A percentile compares a stretch with the other conserved stretches of the same genome.
Conservation (phyloP, 2,113 vertebrate species). For the Fregata magnificens region DNA sequence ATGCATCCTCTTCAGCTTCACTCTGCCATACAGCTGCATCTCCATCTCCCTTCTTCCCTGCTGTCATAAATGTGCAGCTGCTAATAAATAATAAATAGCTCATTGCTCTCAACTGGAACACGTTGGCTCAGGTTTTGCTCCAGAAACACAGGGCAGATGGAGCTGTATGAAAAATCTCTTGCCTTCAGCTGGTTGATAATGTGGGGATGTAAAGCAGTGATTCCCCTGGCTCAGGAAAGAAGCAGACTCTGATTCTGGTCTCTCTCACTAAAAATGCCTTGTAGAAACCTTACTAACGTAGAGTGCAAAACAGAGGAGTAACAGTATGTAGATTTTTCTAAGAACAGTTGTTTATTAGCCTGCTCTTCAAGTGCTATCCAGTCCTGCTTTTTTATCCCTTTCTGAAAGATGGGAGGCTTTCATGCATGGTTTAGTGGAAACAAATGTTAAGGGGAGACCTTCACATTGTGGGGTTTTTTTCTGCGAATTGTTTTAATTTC, state of each 20-base stretch:
- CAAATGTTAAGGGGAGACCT: background rate
- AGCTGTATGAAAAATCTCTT: background rate
- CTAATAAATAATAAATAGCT: background rate
- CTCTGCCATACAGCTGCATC: background rate
- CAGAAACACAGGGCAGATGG: background rate
- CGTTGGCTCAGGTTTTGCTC: background rate
- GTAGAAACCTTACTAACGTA: background rate
- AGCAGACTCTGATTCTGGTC: background rate
- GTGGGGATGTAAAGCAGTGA: background rate
- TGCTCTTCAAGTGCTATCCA: background rate
- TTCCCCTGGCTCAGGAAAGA: background rate
- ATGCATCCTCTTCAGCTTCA: accelerated
- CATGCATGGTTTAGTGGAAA: background rate
- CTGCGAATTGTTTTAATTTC: background rate
- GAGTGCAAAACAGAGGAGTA: background rate
- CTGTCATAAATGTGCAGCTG: background rate
- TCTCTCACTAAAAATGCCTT: background rate
- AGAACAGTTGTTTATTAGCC: background rate
- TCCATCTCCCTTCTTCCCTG: background rate
- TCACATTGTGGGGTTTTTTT: accelerated
- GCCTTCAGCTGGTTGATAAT: background rate
- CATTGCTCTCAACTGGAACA: background rate
- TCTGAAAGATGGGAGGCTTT: background rate
- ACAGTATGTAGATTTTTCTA: background rate
- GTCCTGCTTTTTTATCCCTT: background rate